Evolutionary conservation across 92 coral and sea anemone species (phyloP).

Genomic region (Metridium senile): DNA sequence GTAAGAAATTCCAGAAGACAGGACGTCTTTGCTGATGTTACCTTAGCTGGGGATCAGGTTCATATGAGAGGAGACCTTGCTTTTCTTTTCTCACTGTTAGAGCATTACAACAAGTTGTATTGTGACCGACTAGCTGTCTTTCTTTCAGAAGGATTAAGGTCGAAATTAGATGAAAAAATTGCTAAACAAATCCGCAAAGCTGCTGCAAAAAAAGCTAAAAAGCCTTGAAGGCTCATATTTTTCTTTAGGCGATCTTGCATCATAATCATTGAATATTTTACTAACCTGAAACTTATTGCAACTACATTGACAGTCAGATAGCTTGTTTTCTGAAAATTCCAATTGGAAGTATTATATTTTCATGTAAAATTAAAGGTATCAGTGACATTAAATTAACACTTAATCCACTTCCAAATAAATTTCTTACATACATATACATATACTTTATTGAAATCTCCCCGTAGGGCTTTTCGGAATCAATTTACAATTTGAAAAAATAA

Average conservation of each 20-base stretch:
- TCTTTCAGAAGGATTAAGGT: background rate
- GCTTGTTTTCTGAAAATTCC: no score
- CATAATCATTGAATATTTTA: no score
- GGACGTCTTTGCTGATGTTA: background rate
- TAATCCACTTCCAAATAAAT: no score
- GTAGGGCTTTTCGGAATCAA: no score
- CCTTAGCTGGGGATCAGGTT: background rate
- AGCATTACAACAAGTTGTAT: background rate
- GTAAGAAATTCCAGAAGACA: background rate
- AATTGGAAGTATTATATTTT: no score
- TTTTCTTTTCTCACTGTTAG: background rate
- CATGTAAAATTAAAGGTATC: no score
- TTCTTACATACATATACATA: no score
- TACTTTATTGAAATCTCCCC: no score
- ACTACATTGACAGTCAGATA: no score
- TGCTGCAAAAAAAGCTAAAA: background rate
- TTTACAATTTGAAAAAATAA: no score
- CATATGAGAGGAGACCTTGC: conserved; percentile 6
- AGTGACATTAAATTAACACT: no score
- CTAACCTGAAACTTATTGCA: no score
- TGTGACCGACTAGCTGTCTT: background rate
- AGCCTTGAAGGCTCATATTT: background rate
- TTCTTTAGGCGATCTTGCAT: background rate
- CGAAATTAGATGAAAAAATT: background rate
- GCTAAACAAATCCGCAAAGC: background rate